These are phyloP conservation scores for Caenorhabditis briggsae DNA, from an alignment of 1,140 invertebrate genomes.

Conservation along the genomic window DNA sequence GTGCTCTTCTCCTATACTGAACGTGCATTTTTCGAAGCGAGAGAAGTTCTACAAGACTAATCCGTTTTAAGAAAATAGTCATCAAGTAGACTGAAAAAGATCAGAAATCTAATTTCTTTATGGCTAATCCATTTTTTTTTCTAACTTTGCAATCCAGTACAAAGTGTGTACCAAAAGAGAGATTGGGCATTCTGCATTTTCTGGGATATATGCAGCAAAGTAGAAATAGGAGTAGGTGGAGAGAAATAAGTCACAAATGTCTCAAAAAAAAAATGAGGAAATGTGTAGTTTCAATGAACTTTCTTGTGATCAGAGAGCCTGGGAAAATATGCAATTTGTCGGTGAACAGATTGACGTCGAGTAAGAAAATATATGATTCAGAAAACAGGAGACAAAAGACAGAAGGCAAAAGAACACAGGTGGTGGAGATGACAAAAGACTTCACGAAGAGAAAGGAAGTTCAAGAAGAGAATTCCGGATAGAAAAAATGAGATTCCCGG, in stretches of 20 bases:
- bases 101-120: neutral
- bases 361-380: neutral
- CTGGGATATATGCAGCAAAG: neutral
- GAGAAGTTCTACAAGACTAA: neutral
- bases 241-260: neutral
- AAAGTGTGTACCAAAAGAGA: conserved; percentile 3
- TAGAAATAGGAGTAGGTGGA: neutral
- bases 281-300: conserved; percentile 19
- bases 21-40: neutral
- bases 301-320: conserved; percentile 1
- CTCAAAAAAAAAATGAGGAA: too few relatives aligned
- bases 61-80: neutral
- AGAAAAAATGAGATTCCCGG: too few relatives aligned
- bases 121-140: neutral
- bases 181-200: neutral
- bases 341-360: conserved; percentile 17
- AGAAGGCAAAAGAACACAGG: neutral
- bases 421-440: neutral
- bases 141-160: conserved; percentile 10
- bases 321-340: neutral
- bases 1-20: neutral
- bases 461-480: neutral
- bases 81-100: neutral
- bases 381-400: neutral
- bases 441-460: neutral